phyloP scores from a whole-genome alignment of 2,113 vertebrate species.

The Ophiodon elongatus region DNA sequence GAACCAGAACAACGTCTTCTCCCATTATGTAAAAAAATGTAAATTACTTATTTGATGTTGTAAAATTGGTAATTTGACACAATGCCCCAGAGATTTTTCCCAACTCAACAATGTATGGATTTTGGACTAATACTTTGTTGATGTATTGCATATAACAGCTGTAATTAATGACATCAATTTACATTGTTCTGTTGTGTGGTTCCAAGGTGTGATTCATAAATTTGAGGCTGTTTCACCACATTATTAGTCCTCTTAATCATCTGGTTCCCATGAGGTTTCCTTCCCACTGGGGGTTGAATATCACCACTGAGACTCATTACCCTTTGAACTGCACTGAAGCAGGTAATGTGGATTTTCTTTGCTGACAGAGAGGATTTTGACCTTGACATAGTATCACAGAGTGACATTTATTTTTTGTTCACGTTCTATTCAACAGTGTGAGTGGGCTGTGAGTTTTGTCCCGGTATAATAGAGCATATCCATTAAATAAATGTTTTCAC shows the following conservation, averaged over 20 bases:
- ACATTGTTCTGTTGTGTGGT: conserved; percentile 2
- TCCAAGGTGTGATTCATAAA: conserved; percentile 36
- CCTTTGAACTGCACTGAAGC: conserved; percentile 45
- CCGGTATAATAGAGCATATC: conserved; percentile 25
- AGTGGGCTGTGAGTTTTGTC: conserved; percentile 7
- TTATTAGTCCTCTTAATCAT: conserved; percentile 36
- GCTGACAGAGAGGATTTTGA: conserved; percentile 36
- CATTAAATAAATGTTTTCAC: conserved; percentile 46
- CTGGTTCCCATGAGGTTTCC: conserved; percentile 14
- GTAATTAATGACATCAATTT: not conserved
- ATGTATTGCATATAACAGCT: not conserved
- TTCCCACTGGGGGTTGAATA: conserved; percentile 40
- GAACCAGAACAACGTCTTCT: not conserved
- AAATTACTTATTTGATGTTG: not conserved
- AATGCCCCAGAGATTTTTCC: not conserved
- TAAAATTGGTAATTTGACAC: conserved; percentile 19
- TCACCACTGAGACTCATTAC: conserved; percentile 53
- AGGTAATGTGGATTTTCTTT: conserved; percentile 37
- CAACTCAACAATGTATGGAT: not conserved
- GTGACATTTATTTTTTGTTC: conserved; percentile 33
- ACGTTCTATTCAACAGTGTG: conserved; percentile 6
- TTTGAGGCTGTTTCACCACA: conserved; percentile 13
- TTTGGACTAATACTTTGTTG: not conserved
- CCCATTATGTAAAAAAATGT: conserved; percentile 2
- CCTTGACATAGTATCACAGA: conserved; percentile 39